Base-by-base conservation (phyloP, 1,140 invertebrate species). In the Drosophila subpulchrella region DNA sequence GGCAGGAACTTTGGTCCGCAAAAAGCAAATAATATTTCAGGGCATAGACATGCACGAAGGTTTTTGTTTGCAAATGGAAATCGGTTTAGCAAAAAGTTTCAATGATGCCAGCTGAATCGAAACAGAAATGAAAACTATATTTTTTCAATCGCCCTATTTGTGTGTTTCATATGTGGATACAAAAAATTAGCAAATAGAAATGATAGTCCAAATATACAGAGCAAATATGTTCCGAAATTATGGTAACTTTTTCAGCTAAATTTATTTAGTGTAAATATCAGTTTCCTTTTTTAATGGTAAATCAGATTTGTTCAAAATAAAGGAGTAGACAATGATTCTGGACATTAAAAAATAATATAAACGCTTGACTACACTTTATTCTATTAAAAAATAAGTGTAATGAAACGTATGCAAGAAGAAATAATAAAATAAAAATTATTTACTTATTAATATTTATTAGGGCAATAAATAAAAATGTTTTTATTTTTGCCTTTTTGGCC, bases 21-120 rank as follows among this genome's bases (percentile, higher is more conserved):
- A 48, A 71, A 71, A 46, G 67, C 67, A 71, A 70, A 71, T 70
- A 57, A 41, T 71, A 70, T 70, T 70, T 48, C 68, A 47, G 17
- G 17, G 34, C 42, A 71, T n/a, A 34, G 66, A 67, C 24, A 27
- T 17, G 12, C 48, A 30, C 65, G 12, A 57, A 34, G 51, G 42
- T 48, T 71, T 71, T 71, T 71, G 65, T 71, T 57, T 70, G 34
- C 63, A 53, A 55, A 70, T 70, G 62, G 4, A 67, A 70, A 67
- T 67, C 42, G 50, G 67, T 70, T 70, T 70, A 48, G 50, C 34
- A 70, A 70, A 71, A 71, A 71, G 30, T 70, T 70, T 44, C 50
- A 56, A 34, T 56, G 5, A 17, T 44, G 30, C n/a, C 53, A 34
- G 11, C 34, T n/a, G 13, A 44, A 62, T 34, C 10, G 38, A 36